These are phyloP conservation scores for Cremastinae sp. DNA, from an alignment of 2,888 invertebrate genomes.

Conservation along the genomic window DNA sequence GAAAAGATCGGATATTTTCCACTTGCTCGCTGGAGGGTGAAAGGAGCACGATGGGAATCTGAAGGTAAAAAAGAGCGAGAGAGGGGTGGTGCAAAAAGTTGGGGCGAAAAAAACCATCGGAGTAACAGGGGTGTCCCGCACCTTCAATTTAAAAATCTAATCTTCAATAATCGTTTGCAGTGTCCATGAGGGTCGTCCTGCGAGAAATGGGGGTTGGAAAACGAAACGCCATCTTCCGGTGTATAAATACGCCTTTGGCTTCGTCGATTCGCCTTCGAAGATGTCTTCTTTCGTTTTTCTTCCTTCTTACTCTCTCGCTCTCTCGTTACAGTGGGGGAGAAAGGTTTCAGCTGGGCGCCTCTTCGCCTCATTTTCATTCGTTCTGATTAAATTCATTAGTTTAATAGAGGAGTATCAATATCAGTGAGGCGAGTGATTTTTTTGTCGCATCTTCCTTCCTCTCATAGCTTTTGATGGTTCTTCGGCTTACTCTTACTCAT, in stretches of 20 bases:
- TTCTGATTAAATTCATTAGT: slow-evolving; percentile 80
- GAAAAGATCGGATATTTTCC: slow-evolving; percentile 36
- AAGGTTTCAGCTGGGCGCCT: slow-evolving; percentile 42
- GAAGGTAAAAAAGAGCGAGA: slow-evolving; percentile 37
- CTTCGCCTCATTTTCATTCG: slow-evolving; percentile 75
- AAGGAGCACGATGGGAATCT: slow-evolving; percentile 27
- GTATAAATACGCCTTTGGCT: slow-evolving; percentile 70
- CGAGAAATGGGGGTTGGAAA: slow-evolving; percentile 27
- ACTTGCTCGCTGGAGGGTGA: slow-evolving; percentile 37
- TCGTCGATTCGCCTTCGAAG: slow-evolving; percentile 57
- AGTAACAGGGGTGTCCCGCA: slow-evolving; percentile 62
- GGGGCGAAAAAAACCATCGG: slow-evolving; percentile 59
- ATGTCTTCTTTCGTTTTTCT: slow-evolving; percentile 22
- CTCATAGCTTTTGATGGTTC: slow-evolving; percentile 37
- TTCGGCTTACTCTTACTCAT: slow-evolving; percentile 34
- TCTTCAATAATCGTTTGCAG: slow-evolving; percentile 78
- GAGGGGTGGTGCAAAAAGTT: slow-evolving; percentile 20
- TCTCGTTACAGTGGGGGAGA: slow-evolving; percentile 19
- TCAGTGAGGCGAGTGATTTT: slow-evolving; percentile 75
- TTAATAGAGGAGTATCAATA: slow-evolving; percentile 79
- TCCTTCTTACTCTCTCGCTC: not conserved
- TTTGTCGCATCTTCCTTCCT: slow-evolving; percentile 56
- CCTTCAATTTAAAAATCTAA: slow-evolving; percentile 80
- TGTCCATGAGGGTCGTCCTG: slow-evolving; percentile 64
- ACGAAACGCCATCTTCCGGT: slow-evolving; percentile 53